Base-by-base conservation (phyloP, 2,888 invertebrate species). In the Epistrophe eligans region DNA sequence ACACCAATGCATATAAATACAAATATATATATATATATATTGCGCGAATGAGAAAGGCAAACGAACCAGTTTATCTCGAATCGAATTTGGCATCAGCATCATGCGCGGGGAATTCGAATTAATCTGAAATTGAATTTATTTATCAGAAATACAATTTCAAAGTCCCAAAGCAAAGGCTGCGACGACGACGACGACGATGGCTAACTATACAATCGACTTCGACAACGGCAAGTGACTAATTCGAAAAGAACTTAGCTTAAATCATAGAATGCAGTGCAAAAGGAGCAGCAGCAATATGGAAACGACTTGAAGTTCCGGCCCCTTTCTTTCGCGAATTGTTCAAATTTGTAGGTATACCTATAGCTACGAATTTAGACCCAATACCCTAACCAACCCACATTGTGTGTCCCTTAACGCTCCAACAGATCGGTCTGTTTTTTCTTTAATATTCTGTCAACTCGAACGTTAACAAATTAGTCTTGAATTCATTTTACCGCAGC, bases 31-130 rank as follows among this genome's bases (percentile, higher is more conserved):
- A 11, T 3, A 13, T 1, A 13, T 50, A 17, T 32, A 19, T 8
- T 55, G 52, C 73, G 80, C 62, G 70, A 85, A 85, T 82, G 58
- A 73, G 73, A 74, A 77, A 82, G 52, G 55, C 77, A 77, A 85
- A 85, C 81, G 81, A 85, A 85, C 85, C 70, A 70, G 85, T 85
- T 85, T 81, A 77, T 85, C 77, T 66, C 40, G 15, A 62, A 62
- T 62, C 57, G 81, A 85, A 74, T 81, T 85, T 74, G 70, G 77
- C 81, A 85, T 85, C 85, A 81, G 77, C 81, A 85, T 85, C 85
- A 85, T 74, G 81, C 81, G 81, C 81, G 55, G 66, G 81, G 85
- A 85, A 85, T 85, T 85, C 81, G 45, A 73, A 81, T 81, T 81
- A 81, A 85, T 82, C 57, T 15, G 8, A 55, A 43, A 76, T 67